phyloP scores from a whole-genome alignment of 2,113 vertebrate genomes.

The Syngnathus scovelli region DNA sequence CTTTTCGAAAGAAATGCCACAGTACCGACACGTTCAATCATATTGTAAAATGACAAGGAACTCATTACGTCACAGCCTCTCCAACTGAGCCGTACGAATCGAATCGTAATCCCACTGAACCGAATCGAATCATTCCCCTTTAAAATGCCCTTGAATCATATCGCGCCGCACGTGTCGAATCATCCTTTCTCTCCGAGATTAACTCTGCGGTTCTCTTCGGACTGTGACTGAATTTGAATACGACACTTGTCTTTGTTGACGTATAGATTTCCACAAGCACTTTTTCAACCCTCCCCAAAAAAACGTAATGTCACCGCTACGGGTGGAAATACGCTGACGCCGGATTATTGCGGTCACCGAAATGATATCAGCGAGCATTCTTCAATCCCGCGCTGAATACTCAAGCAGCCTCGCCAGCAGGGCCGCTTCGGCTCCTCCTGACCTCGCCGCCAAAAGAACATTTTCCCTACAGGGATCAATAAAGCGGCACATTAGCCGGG shows the following conservation, averaged over 20 bases:
- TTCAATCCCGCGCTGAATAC: constrained; percentile 38
- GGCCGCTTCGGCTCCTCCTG: constrained; percentile 29
- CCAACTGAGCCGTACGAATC: too few relatives aligned
- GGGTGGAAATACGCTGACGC: not conserved
- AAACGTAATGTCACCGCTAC: not conserved
- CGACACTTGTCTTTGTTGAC: not conserved
- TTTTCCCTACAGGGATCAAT: constrained; percentile 58
- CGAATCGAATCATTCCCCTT: too few relatives aligned
- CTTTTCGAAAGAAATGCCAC: too few relatives aligned
- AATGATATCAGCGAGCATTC: constrained; percentile 27
- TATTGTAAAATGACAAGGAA: too few relatives aligned
- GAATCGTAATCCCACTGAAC: too few relatives aligned
- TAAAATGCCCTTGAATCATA: too few relatives aligned
- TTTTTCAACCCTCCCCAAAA: not conserved
- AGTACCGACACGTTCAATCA: too few relatives aligned
- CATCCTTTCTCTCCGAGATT: too few relatives aligned
- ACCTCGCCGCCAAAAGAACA: constrained; percentile 38
- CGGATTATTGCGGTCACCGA: constrained; percentile 4
- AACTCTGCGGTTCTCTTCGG: not conserved
- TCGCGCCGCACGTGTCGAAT: too few relatives aligned
- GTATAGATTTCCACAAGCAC: not conserved
- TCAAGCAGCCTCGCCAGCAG: constrained; percentile 20
- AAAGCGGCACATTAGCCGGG: constrained; percentile 53
- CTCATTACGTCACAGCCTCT: too few relatives aligned
- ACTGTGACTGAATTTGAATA: not conserved